Conservation (phyloP, 2,113 vertebrate genomes). For the Melanocharis versteri region DNA sequence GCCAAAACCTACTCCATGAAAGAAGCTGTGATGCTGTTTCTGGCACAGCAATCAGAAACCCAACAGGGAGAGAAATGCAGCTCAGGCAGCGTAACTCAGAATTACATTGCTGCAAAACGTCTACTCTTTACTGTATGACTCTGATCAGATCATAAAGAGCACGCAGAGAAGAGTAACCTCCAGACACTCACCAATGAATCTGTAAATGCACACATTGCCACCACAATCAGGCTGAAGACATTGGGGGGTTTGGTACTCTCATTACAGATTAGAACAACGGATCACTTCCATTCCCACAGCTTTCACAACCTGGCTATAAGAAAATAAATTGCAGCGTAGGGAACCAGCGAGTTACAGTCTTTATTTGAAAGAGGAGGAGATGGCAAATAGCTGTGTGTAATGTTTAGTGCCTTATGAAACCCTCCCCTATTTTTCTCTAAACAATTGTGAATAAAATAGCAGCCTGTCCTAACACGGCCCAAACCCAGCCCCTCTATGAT, state of each 20-base stretch:
- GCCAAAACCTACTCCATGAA: not conserved
- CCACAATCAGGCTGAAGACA: not conserved
- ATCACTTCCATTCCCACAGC: not conserved
- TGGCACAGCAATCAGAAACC: not conserved
- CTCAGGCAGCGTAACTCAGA: not conserved
- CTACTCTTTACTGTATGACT: not conserved
- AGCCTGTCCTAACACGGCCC: not conserved
- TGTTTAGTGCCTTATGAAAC: not conserved
- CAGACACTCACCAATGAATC: not conserved
- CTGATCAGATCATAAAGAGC: not conserved
- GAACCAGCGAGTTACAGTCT: not conserved
- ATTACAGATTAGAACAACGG: not conserved
- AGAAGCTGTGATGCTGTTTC: not conserved
- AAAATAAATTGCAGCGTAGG: not conserved
- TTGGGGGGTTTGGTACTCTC: rapidly evolving
- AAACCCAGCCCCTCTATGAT: not conserved
- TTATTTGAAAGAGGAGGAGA: not conserved
- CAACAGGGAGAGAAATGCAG: not conserved
- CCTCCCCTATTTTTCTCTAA: not conserved
- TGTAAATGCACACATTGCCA: not conserved
- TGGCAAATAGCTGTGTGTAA: not conserved
- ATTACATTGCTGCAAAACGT: not conserved
- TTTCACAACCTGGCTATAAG: not conserved
- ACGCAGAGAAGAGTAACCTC: not conserved
- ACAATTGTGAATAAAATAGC: not conserved